These are phyloP conservation scores for Hypomecis atomaria DNA, from an alignment of 2,888 invertebrate genomes.

Conservation along the genomic window DNA sequence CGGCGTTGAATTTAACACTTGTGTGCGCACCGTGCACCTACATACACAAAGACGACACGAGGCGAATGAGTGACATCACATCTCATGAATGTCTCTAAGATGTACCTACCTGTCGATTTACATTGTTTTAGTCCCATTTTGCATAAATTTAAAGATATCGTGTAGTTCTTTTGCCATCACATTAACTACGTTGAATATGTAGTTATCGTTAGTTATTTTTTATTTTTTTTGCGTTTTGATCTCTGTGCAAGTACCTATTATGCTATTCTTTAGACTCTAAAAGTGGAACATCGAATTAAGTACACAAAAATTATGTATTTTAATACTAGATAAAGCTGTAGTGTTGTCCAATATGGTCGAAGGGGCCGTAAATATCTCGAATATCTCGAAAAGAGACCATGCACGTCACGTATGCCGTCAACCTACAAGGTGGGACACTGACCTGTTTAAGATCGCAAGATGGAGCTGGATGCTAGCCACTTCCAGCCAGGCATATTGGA, in stretches of 20 bases:
- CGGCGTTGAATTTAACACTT: constrained; percentile 59
- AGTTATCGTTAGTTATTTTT: constrained; percentile 17
- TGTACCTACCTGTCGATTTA: constrained; percentile 41
- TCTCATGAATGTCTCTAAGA: constrained; percentile 57
- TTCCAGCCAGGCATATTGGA: too few species aligned
- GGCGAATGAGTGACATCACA: constrained; percentile 72
- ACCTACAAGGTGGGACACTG: too few species aligned
- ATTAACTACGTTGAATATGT: constrained; percentile 20
- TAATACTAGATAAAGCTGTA: too few species aligned
- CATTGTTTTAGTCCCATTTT: constrained; percentile 44
- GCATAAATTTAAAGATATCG: constrained; percentile 12
- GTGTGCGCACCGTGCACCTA: constrained; percentile 46
- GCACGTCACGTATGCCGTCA: too few species aligned
- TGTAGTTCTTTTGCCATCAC: constrained; percentile 21
- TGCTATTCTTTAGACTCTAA: too few species aligned
- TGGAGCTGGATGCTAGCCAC: too few species aligned
- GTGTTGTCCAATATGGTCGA: too few species aligned
- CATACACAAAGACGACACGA: constrained; percentile 63
- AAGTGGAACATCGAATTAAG: too few species aligned
- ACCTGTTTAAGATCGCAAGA: too few species aligned
- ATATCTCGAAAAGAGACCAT: too few species aligned
- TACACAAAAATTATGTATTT: too few species aligned
- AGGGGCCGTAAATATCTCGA: too few species aligned
- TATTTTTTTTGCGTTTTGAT: not conserved
- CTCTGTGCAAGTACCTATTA: not conserved